These are phyloP conservation scores for Eubucco bourcierii DNA, from an alignment of 2,113 vertebrate genomes.

Conservation along the genomic window DNA sequence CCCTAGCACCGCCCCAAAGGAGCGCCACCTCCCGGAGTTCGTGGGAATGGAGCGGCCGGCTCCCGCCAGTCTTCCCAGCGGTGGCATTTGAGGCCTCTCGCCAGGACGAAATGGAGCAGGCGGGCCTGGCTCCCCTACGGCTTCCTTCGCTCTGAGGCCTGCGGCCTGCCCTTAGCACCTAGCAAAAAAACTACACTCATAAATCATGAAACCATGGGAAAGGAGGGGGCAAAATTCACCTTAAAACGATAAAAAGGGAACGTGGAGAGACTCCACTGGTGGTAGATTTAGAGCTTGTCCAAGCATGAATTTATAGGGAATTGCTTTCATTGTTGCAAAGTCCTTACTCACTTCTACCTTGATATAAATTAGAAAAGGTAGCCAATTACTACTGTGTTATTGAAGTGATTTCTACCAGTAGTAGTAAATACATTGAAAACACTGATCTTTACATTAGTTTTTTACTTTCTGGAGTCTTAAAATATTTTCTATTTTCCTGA, in stretches of 20 bases:
- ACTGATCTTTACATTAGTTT: neutral
- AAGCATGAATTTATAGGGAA: neutral
- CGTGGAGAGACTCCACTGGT: neutral
- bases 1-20: neutral
- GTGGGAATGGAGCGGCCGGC: neutral
- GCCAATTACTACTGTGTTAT: neutral
- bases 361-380: neutral
- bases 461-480: neutral
- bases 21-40: neutral
- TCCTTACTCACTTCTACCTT: neutral
- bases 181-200: accelerated
- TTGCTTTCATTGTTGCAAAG: neutral
- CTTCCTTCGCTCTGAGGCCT: accelerated
- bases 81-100: accelerated
- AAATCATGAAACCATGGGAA: neutral
- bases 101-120: neutral
- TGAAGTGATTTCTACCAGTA: neutral
- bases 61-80: accelerated
- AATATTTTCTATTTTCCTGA: neutral
- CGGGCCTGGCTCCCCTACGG: accelerated
- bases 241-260: neutral
- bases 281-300: neutral
- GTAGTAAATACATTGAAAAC: neutral
- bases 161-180: accelerated
- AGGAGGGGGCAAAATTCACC: neutral